phyloP scores from a whole-genome alignment of 1,140 invertebrate species.

The Caenorhabditis latens region DNA sequence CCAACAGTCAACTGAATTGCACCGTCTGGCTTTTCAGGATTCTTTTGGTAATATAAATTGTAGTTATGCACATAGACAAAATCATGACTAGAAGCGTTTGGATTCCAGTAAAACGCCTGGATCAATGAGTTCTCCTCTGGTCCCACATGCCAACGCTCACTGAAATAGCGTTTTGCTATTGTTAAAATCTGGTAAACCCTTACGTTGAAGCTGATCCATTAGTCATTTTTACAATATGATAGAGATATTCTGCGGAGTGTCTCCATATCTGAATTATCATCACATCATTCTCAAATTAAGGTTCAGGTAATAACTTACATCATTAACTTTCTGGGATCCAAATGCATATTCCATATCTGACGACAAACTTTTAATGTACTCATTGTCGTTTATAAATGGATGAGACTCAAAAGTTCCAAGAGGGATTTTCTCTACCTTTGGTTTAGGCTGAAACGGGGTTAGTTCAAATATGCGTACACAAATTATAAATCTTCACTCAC shows the following conservation, averaged over 20 bases:
- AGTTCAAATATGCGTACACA: too few relatives aligned
- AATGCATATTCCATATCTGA: slow-evolving; percentile 12
- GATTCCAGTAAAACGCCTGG: slow-evolving; percentile 48
- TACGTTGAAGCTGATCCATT: slow-evolving; percentile 7
- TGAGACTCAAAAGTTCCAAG: slow-evolving; percentile 13
- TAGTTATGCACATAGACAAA: slow-evolving; percentile 75
- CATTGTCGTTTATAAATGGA: slow-evolving; percentile 7
- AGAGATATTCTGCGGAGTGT: not conserved
- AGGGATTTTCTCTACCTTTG: not conserved
- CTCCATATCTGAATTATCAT: slow-evolving; percentile 5
- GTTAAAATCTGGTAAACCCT: not conserved
- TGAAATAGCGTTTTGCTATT: too few relatives aligned
- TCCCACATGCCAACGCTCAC: slow-evolving; percentile 3
- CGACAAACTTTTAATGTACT: not conserved
- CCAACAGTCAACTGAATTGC: slow-evolving; percentile 53
- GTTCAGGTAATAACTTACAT: not conserved
- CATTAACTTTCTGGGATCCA: not conserved
- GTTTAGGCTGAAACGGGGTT: slow-evolving; percentile 14
- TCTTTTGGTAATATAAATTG: slow-evolving; percentile 74
- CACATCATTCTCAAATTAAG: not conserved
- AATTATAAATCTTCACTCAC: not conserved
- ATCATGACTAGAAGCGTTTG: not conserved
- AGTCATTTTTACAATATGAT: slow-evolving; percentile 29
- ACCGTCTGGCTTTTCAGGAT: slow-evolving; percentile 58
- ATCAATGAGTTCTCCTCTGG: slow-evolving; percentile 11